phyloP scores from a whole-genome alignment of 2,888 invertebrate genomes.

The Dendrolimus pini region DNA sequence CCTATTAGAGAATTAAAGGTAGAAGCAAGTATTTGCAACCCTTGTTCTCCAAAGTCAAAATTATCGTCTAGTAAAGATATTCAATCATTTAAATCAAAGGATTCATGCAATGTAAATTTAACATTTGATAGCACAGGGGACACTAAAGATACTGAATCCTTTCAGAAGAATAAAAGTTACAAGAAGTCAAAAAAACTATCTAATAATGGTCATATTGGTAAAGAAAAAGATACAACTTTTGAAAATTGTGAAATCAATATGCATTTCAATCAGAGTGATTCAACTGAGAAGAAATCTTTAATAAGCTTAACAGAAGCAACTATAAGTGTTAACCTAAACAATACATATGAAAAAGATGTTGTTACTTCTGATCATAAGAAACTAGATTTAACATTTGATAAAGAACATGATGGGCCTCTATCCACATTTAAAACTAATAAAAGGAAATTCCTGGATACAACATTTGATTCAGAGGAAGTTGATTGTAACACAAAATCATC shows the following conservation, averaged over 20 bases:
- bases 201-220: too few relatives aligned
- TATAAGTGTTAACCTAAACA: slow-evolving; percentile 7
- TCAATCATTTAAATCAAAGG: neutral
- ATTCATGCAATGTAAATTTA: too few relatives aligned
- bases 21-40: too few relatives aligned
- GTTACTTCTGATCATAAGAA: neutral
- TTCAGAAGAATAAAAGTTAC: neutral
- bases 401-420: neutral
- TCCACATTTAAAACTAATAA: neutral
- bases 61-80: neutral
- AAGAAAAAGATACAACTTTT: slow-evolving; percentile 3
- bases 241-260: neutral
- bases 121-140: too few relatives aligned
- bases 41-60: neutral
- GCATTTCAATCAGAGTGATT: neutral
- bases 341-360: slow-evolving; percentile 12
- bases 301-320: neutral
- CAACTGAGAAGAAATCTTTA: neutral
- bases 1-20: slow-evolving; percentile 14
- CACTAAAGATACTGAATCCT: neutral
- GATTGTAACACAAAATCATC: neutral
- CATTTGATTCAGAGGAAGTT: neutral
- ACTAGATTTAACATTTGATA: slow-evolving; percentile 10
- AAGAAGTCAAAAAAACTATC: neutral
- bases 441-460: neutral